Evolutionary conservation across 2,888 invertebrate species (phyloP), one percentile per base, ranked within the genome.

Genomic region (Oxycera nigricornis): DNA sequence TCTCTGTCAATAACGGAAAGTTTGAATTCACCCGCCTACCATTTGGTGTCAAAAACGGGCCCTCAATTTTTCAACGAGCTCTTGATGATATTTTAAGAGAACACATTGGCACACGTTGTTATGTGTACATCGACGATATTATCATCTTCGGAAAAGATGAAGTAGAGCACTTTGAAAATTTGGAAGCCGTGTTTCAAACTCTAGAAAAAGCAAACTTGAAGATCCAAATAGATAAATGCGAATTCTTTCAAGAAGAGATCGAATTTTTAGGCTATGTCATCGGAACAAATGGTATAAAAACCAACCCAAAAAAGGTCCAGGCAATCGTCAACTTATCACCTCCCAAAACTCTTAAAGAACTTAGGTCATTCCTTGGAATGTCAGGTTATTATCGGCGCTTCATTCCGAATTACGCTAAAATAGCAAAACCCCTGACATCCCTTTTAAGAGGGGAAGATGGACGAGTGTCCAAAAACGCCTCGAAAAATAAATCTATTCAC

Each of bases 41-140:
- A 11, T 46, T 68, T 30, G 28, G 61, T 14, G 14, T 61, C 26
- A 30, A 61, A n/a, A n/a, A n/a, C n/a, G n/a, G n/a, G n/a, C n/a
- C n/a, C n/a, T n/a, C n/a, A n/a, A n/a, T n/a, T n/a, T n/a, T n/a
- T n/a, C n/a, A n/a, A n/a, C n/a, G n/a, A n/a, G n/a, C n/a, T n/a
- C n/a, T n/a, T n/a, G n/a, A n/a, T n/a, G n/a, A 61, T 20, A 61
- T 61, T n/a, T 30, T 61, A n/a, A 11, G 61, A 61, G 61, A 61
- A 26, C 61, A 61, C 2, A 61, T 61, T 2, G 61, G 61, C 11
- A 61, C 26, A 61, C 61, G 28, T 9, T 61, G 61, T 61, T 28
- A 61, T 30, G 61, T 61, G 14, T 61, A 61, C 14, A 61, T 28
- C 61, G 2, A 30, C n/a, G 30, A 61, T n/a, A 30, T 30, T 11